These are phyloP conservation scores for Caenorhabditis imperialis DNA, from an alignment of 2,888 invertebrate genomes.

Conservation along the genomic window DNA sequence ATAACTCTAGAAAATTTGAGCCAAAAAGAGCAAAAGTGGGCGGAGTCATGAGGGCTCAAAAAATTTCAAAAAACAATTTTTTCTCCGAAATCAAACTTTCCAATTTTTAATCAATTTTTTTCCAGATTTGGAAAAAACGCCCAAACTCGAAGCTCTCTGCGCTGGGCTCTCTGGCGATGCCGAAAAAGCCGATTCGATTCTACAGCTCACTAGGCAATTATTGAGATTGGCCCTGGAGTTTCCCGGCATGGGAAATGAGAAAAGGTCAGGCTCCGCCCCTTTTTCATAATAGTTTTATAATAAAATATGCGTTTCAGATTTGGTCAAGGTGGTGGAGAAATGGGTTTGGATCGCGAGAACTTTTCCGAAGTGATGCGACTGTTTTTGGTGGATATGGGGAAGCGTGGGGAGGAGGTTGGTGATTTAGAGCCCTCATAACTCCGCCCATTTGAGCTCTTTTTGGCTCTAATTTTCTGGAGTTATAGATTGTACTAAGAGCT, in stretches of 20 bases:
- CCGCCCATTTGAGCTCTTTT: too few relatives aligned
- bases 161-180: slow-evolving; percentile 78
- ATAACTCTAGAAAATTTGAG: too few relatives aligned
- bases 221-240: slow-evolving; percentile 79
- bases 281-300: background rate
- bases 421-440: background rate
- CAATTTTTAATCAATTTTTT: background rate
- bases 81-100: too few relatives aligned
- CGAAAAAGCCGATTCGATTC: slow-evolving; percentile 21
- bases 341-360: slow-evolving; percentile 92
- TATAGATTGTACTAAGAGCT: too few relatives aligned
- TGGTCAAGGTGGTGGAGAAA: slow-evolving; percentile 87
- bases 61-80: too few relatives aligned
- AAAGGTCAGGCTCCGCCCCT: slow-evolving; percentile 8
- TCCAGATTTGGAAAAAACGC: slow-evolving; percentile 88
- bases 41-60: too few relatives aligned
- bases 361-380: slow-evolving; percentile 89
- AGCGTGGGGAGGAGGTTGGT: slow-evolving; percentile 44
- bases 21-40: too few relatives aligned
- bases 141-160: slow-evolving; percentile 84
- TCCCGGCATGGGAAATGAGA: slow-evolving; percentile 76
- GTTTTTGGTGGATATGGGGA: slow-evolving; percentile 43
- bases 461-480: too few relatives aligned
- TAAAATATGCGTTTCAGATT: slow-evolving; percentile 80
- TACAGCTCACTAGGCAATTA: slow-evolving; percentile 76